These are phyloP conservation scores for Allobates femoralis DNA, from an alignment of 2,797 vertebrate species.

Conservation along the genomic window DNA sequence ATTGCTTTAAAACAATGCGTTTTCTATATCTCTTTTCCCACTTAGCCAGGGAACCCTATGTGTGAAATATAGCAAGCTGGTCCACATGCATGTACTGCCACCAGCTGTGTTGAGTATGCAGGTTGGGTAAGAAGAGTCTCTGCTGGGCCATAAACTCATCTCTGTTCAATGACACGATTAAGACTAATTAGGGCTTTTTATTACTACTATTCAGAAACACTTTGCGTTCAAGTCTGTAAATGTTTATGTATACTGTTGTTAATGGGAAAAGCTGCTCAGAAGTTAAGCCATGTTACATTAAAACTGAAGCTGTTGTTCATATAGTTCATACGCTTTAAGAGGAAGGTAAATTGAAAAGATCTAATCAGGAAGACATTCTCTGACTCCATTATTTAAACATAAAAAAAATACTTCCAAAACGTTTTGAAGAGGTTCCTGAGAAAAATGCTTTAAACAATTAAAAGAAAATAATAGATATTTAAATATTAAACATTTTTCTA, in stretches of 20 bases:
- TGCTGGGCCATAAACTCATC: constrained; percentile 40
- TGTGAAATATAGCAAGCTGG: constrained; percentile 14
- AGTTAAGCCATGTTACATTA: constrained; percentile 26
- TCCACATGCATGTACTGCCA: background rate
- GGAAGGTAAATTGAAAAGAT: background rate
- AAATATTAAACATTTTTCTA: too few relatives aligned
- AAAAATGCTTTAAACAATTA: too few relatives aligned
- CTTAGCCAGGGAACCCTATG: background rate
- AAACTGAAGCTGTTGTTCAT: background rate
- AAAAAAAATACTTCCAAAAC: background rate
- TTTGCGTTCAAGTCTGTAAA: constrained; percentile 52
- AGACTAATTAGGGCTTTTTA: constrained; percentile 57
- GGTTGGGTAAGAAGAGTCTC: constrained; percentile 38
- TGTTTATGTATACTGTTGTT: constrained; percentile 47
- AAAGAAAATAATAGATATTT: too few relatives aligned
- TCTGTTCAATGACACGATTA: constrained; percentile 53
- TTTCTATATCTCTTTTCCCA: background rate
- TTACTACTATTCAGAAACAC: constrained; percentile 51
- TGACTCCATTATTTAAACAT: background rate
- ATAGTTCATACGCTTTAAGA: constrained; percentile 20
- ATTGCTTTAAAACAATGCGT: background rate
- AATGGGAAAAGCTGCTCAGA: constrained; percentile 38
- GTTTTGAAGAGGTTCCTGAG: too few relatives aligned
- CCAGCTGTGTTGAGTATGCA: constrained; percentile 24
- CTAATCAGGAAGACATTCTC: background rate